Base-by-base conservation (phyloP, 2,888 invertebrate species). In the Exephanes ischioxanthus region DNA sequence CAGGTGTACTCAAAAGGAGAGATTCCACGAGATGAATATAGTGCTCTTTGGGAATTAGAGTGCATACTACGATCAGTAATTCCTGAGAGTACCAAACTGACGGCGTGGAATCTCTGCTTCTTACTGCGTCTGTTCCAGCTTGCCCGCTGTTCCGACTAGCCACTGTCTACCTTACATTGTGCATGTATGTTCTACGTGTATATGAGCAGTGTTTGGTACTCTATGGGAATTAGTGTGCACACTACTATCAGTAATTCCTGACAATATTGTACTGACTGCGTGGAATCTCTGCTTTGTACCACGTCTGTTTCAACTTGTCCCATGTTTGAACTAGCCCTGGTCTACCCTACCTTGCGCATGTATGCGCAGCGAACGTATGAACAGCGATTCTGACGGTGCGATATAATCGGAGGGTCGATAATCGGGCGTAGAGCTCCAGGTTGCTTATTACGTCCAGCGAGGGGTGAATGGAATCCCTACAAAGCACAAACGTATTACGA, bases 331-430 rank as follows among this genome's bases (percentile, higher is more conserved):
- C 45, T 48, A 4, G 14, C 1, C 45, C 45, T 3, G 45, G 14
- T 48, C 45, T 48, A 16, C 4, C 45, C 16, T 16, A 48, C 16
- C 5, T 26, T 14, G 26, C 22, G 26, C 14, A 26, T 26, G 55
- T 55, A 19, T 22, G 4, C 58, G 9, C 11, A 11, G 58, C 58
- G 58, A 22, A 14, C 2, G 58, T 58, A 22, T 58, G 22, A 48
- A 58, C 19, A 37, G 16, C 33, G 33, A n/a, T 37, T 22, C 48
- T 51, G 48, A 73, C 51, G n/a, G 67, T 55, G 68, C 73, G 33
- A 45, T 78, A 70, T 66, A 68, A 79, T 83, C 73, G 79, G 67
- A 33, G 68, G 75, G 53, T 75, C 79, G 75, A 83, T 83, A 83
- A 75, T 83, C 67, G 79, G 61, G 79, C 70, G 30, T 51, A 63